Percentiles rank a stretch among this genome's conserved stretches.
Evolutionary conservation across 2,888 invertebrate species (phyloP).

Genomic region (Cerastoderma edule): DNA sequence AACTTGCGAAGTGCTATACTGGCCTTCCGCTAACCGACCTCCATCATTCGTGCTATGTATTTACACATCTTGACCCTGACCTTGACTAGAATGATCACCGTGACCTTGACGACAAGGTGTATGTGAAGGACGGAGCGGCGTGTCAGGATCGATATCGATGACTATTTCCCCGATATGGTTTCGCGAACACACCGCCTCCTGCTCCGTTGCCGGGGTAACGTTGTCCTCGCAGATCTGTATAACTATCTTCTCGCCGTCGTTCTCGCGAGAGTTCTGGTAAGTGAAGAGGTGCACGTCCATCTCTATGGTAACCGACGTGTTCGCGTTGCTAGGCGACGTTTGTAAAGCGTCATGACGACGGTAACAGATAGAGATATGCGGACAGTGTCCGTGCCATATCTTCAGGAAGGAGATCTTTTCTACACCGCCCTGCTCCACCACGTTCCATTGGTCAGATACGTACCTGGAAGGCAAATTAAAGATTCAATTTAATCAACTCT

Average conservation of each 20-base stretch:
- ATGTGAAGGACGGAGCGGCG: no score
- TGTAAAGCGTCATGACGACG: slow-evolving; percentile 24
- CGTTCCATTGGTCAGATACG: slow-evolving; percentile 65
- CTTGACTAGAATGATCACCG: no score
- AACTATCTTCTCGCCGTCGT: slow-evolving; percentile 62
- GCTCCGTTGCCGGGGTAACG: slow-evolving; percentile 9
- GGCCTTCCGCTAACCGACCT: no score
- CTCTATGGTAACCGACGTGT: slow-evolving; percentile 41
- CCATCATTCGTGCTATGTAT: no score
- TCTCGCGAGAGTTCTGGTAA: slow-evolving; percentile 59
- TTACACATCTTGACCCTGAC: no score
- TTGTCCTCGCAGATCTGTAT: slow-evolving; percentile 62
- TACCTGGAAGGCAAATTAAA: slow-evolving; percentile 46
- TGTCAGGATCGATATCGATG: slow-evolving; percentile 5
- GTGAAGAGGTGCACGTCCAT: slow-evolving; percentile 64
- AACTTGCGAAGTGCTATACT: no score
- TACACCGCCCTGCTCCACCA: slow-evolving; percentile 45
- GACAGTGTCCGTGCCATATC: slow-evolving; percentile 73
- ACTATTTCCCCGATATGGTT: slow-evolving; percentile 38
- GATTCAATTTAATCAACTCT: no score
- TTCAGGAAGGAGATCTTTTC: slow-evolving; percentile 61
- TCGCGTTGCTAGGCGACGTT: no score
- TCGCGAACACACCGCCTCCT: slow-evolving; percentile 10
- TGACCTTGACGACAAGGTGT: no score
- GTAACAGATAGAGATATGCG: slow-evolving; percentile 66